Base-by-base conservation (phyloP, 1,140 invertebrate species). In the Drosophila pectinifera region DNA sequence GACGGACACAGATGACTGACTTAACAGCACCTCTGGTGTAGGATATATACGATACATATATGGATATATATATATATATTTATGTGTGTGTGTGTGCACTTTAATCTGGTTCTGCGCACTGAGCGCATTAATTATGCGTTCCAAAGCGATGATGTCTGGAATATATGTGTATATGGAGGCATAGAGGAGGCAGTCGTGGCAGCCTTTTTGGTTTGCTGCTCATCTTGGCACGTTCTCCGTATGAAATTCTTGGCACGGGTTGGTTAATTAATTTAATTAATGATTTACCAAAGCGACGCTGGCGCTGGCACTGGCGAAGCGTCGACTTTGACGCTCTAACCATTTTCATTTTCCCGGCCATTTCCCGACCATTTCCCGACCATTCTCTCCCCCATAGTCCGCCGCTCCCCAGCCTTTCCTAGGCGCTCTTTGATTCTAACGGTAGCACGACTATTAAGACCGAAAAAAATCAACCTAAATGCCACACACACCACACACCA, bases 41-140 rank as follows among this genome's bases (percentile, higher is more conserved):
- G 63, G 41, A 69, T 55, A 42, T 68, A 26, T n/a, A 11, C 20
- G 24, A 49, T 34, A 42, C 49, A 53, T 22, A 16, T 20, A 59
- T 20, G 22, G 22, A 10, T n/a, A 46, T 46, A 20, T 26, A 31
- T n/a, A 26, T 26, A 22, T 67, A 26, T 46, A 22, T 58, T 2
- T 26, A 22, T 36, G 10, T 42, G 16, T 46, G 7, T 51, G 4
- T 10, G 22, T 24, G 24, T 28, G 34, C n/a, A n/a, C n/a, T n/a
- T n/a, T 24, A 89, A 88, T 88, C 83, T 88, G 77, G 84, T 89
- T 89, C 84, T 89, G 84, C 84, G 84, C 84, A 75, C 68, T 89
- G 84, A 89, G 84, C 84, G 84, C 84, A 89, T 89, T 89, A 89
- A 89, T 89, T 89, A 89, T 89, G 85, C 84, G 84, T 89, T 89